Conservation (phyloP, 2,113 vertebrate species). For the Mesocricetus auratus region DNA sequence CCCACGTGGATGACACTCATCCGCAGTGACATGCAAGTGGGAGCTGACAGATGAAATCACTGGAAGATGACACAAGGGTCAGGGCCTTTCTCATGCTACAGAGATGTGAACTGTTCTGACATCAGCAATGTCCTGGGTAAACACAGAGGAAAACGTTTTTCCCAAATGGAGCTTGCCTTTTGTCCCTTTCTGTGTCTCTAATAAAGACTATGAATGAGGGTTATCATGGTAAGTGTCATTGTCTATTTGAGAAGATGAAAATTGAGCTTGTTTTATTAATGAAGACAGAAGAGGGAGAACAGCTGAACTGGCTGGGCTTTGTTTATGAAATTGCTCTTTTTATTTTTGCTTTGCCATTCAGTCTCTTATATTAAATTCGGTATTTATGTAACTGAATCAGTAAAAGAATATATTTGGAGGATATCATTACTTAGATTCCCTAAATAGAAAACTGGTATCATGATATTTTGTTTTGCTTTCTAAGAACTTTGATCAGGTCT, state of each 20-base stretch:
- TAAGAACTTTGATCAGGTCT: slow-evolving; percentile 11
- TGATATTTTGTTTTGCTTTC: slow-evolving; percentile 42
- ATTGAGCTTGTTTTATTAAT: slow-evolving; percentile 49
- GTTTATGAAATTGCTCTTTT: slow-evolving; percentile 57
- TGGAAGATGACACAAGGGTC: slow-evolving; percentile 23
- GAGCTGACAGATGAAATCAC: slow-evolving; percentile 51
- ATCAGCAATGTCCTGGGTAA: slow-evolving; percentile 36
- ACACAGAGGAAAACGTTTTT: slow-evolving; percentile 31
- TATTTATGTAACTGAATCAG: slow-evolving; percentile 62
- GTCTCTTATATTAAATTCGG: slow-evolving; percentile 39
- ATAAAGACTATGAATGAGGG: not conserved
- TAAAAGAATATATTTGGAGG: slow-evolving; percentile 34
- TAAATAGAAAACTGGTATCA: slow-evolving; percentile 45
- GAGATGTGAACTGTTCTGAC: slow-evolving; percentile 61
- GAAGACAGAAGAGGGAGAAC: slow-evolving; percentile 14
- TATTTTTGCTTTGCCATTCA: slow-evolving; percentile 56
- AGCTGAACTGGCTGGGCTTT: not conserved
- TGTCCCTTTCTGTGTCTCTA: slow-evolving; percentile 13
- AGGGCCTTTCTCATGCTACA: slow-evolving; percentile 14
- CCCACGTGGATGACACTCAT: not conserved
- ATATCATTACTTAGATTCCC: slow-evolving; percentile 41
- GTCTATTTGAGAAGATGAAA: slow-evolving; percentile 51
- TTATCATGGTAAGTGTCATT: not conserved
- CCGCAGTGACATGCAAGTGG: not conserved
- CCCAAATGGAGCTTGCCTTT: slow-evolving; percentile 5